Evolutionary conservation across 2,797 vertebrate genomes (phyloP).

Genomic region (Heteromormyrus szaboi): DNA sequence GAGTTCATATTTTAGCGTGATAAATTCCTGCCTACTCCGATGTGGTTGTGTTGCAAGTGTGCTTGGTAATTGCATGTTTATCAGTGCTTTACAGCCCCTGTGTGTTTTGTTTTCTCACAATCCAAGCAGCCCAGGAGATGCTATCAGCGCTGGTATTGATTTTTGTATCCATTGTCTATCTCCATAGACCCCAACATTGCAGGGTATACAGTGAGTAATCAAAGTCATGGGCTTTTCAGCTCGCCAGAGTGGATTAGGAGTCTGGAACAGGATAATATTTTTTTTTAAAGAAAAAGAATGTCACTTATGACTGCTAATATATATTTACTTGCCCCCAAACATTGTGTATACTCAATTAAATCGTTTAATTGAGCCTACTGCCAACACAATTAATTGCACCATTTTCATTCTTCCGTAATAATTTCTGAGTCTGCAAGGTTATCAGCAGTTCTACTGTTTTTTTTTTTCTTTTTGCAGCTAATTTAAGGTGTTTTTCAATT

Average conservation of each 20-base stretch:
- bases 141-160: constrained; percentile 37
- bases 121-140: constrained; percentile 53
- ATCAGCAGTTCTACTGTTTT: background rate
- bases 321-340: background rate
- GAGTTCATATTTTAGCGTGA: background rate
- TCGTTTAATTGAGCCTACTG: constrained; percentile 1
- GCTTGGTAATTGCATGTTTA: constrained; percentile 62
- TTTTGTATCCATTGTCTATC: constrained; percentile 37
- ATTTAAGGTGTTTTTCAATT: background rate
- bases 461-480: background rate
- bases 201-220: constrained; percentile 34
- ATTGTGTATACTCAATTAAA: constrained; percentile 9
- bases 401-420: background rate
- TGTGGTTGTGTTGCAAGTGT: background rate
- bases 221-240: constrained; percentile 11
- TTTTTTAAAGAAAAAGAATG: background rate
- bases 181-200: constrained; percentile 16
- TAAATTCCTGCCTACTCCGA: background rate
- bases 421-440: constrained; percentile 8
- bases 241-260: constrained; percentile 33
- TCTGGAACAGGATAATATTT: background rate
- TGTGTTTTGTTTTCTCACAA: constrained; percentile 44
- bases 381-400: constrained; percentile 1
- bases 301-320: constrained; percentile 25
- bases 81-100: constrained; percentile 56